A percentile compares a stretch with the other conserved stretches of the same genome.
Conservation (phyloP, 2,888 invertebrate species). For the Ornithoptera priamus region DNA sequence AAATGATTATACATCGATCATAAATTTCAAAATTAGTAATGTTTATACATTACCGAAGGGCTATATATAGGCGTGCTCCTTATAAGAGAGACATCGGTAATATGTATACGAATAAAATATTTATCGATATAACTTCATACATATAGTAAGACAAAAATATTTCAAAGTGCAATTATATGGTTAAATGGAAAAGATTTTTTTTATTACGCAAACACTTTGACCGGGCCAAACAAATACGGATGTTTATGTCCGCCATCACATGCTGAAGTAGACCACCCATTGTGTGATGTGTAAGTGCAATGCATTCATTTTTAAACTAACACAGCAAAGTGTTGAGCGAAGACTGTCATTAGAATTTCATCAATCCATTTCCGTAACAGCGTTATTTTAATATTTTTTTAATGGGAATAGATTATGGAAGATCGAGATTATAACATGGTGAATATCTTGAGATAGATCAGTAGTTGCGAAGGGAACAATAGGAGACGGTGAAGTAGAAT, state of each 20-base stretch:
- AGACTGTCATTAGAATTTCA: slow-evolving; percentile 70
- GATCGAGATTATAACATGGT: slow-evolving; percentile 59
- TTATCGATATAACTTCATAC: too few relatives aligned
- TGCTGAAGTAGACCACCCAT: slow-evolving; percentile 58
- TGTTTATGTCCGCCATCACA: slow-evolving; percentile 26
- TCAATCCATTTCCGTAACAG: slow-evolving; percentile 57
- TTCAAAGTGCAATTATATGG: slow-evolving; percentile 5
- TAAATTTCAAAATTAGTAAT: too few relatives aligned
- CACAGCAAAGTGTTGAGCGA: slow-evolving; percentile 47
- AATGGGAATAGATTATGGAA: slow-evolving; percentile 53
- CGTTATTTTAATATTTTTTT: slow-evolving; percentile 44
- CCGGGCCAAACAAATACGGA: slow-evolving; percentile 27
- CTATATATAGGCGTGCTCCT: too few relatives aligned
- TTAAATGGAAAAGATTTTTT: slow-evolving; percentile 7
- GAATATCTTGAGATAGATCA: slow-evolving; percentile 31
- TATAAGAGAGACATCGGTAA: too few relatives aligned
- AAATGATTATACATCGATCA: too few relatives aligned
- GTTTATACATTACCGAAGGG: too few relatives aligned
- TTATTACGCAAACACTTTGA: slow-evolving; percentile 23
- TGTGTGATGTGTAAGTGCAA: slow-evolving; percentile 52
- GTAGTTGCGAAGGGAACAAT: neutral
- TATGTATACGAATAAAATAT: too few relatives aligned
- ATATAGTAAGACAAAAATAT: neutral
- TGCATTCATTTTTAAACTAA: slow-evolving; percentile 34
- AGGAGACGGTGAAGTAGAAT: neutral